Base-by-base conservation (phyloP, 1,140 invertebrate genomes). In the Bombus consobrinus region DNA sequence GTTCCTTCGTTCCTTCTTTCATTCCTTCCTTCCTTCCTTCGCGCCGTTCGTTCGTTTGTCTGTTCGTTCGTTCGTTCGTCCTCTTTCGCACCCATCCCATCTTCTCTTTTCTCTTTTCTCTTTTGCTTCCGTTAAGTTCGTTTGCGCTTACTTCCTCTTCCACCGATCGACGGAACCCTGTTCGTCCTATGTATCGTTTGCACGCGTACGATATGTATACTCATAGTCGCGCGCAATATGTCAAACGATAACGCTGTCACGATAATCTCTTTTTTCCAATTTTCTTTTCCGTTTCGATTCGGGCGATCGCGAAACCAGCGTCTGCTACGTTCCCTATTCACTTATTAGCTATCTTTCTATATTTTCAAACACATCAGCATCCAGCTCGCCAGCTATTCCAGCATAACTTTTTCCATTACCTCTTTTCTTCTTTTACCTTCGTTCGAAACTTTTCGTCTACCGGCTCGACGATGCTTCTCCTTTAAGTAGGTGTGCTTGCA, bases 261-360 rank as follows among this genome's bases (percentile, higher is more conserved):
- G 8, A 43, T 25, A 41, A 39, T 73, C 4, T 5, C 12, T 12
- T 18, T n/a, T 18, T 4, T 34, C 3, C 8, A 53, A 57, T 32
- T 18, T 3, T 22, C 13, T 57, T 66, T 75, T 13, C 3, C 28
- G 3, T n/a, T n/a, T n/a, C 43, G 28, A 77, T 22, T 66, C 34
- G 22, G n/a, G n/a, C 82, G 34, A 13, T 37, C 74, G 37, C 64
- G 47, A 78, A 57, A 71, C 64, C 64, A 34, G 47, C 32, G 18
- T 83, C 13, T 43, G 47, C 64, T 78, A 78, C 37, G 32, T 71
- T 69, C 32, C 47, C 59, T 83, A 68, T 32, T 62, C 68, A 68
- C 28, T 62, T n/a, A n/a, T 18, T 53, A 53, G 15, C 9, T 76
- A 74, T 57, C 47, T 83, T 57, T 47, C 82, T 78, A 84, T 32